Evolutionary conservation across 2,797 vertebrate genomes (phyloP), one percentile per base, ranked within the genome.

Genomic region (Melanotaenia trifasciata): DNA sequence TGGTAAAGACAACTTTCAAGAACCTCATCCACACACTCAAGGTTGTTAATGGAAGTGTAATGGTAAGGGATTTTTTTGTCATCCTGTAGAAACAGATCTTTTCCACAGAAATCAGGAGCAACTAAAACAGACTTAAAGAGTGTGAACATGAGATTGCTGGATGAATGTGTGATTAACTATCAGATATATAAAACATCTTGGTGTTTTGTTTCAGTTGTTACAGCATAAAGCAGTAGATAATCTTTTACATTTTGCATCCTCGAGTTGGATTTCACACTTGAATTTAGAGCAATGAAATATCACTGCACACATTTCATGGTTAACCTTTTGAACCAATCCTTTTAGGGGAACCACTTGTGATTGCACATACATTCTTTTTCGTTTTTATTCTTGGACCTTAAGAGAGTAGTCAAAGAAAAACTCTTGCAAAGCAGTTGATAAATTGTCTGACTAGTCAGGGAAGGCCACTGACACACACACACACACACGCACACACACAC

Each of bases 281-380:
- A 67, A 40, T n/a, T 26, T 1, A 64, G 72, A 43, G 58, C 20
- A 54, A 33, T 43, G 32, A 64, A 71, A 66, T 4, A 51, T 0
- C 16, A 4, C 35, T 12, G 0, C 58, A 51, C 70, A 70, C 59
- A 65, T 76, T 82, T 86, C 70, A 64, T 14, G 60, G 58, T 63
- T 60, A 16, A 53, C 60, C 66, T 35, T 78, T 32, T 74, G 63
- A 89, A 82, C 76, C 74, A 2, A 9, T 73, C 86, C 89, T 89
- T 90, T 67, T 89, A 89, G 71, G 89, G 90, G 54, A 80, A 89
- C 76, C 38, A 5, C 56, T 51, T 68, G 45, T 78, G 74, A 70
- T 69, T 64, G 16, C 14, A 67, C 75, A 74, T 47, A 67, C 24
- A 72, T 61, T 12, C 67, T 40, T 73, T 62, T 58, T 14, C 5